Base-by-base conservation (phyloP, 2,888 invertebrate species). In the Holacanthella duospinosa region DNA sequence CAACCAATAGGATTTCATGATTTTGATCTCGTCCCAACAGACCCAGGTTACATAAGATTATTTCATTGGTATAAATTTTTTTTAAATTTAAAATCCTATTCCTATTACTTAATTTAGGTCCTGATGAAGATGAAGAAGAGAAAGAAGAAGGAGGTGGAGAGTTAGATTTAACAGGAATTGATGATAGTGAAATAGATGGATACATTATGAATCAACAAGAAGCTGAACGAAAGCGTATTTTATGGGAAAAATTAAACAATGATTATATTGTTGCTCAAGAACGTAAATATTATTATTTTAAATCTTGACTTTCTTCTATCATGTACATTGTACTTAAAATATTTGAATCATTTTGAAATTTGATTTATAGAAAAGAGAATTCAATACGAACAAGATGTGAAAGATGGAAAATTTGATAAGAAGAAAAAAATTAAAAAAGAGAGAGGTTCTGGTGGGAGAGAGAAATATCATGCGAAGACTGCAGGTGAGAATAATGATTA, bases 171-270 rank as follows among this genome's bases (percentile, higher is more conserved):
- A 43, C 29, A 48, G 85, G 80, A 19, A 83, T 93, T 58, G 92
- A 96, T 74, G 97, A 97, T 74, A 86, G 85, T 3, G 96, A 97
- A 80, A 82, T 97, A 56, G 88, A 89, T 75, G 84, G 86, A 19
- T 88, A 94, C 74, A 89, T 96, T 66, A 82, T 92, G 79, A 83
- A 83, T 1, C 87, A 87, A 53, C 84, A 85, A 59, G 97, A 97
- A 77, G 85, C 87, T 0, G 78, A 83, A 59, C 82, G 85, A 63
- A 99, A 97, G 78, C 86, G 88, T 19, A 81, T 81, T 62, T 78
- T 93, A 74, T 99, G 97, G 97, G 86, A 89, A 75, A 84, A 84
- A 74, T 80, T 89, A 1, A 95, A 97, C 77, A 90, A 89, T 1
- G 86, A 86, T 16, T 96, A 90, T 77, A 80, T 99, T 63, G 84